These are phyloP conservation scores for Exaiptasia diaphana DNA, from an alignment of 64 coral and sea anemone genomes.

Conservation along the genomic window DNA sequence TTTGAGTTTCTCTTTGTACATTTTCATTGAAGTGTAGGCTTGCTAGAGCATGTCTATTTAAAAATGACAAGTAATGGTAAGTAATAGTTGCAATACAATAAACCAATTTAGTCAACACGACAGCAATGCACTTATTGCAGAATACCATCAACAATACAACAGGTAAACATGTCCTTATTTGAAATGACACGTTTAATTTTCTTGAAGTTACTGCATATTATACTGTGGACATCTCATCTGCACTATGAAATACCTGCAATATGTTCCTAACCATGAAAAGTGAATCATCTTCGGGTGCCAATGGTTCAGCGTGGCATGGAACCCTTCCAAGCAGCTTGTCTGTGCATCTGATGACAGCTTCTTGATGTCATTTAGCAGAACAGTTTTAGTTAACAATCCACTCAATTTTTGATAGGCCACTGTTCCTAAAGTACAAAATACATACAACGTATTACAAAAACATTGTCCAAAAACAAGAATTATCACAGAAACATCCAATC, in stretches of 20 bases:
- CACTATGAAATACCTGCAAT: background rate
- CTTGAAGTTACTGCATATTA: too few relatives aligned
- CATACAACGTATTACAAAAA: too few relatives aligned
- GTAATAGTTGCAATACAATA: background rate
- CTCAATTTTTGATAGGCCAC: conserved; percentile 7
- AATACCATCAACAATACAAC: background rate
- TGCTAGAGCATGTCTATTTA: conserved; percentile 40
- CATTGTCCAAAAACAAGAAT: too few relatives aligned
- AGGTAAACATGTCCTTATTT: background rate
- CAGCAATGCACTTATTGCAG: background rate
- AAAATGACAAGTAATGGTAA: background rate
- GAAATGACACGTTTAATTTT: background rate
- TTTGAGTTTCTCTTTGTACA: conserved; percentile 16
- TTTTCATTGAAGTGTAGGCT: conserved; percentile 56
- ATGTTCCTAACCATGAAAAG: background rate
- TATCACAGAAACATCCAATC: too few relatives aligned
- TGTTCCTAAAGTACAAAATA: background rate
- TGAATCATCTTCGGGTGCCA: conserved; percentile 30
- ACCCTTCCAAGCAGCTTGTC: conserved; percentile 5
- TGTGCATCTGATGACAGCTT: conserved; percentile 16
- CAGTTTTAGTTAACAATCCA: background rate
- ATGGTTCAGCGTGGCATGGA: conserved; percentile 20
- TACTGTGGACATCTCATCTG: too few relatives aligned
- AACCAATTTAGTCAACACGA: too few relatives aligned
- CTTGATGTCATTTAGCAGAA: background rate